Evolutionary conservation across 2,888 invertebrate species (phyloP), one percentile per base, ranked within the genome.

Genomic region (Strigamia maritima): DNA sequence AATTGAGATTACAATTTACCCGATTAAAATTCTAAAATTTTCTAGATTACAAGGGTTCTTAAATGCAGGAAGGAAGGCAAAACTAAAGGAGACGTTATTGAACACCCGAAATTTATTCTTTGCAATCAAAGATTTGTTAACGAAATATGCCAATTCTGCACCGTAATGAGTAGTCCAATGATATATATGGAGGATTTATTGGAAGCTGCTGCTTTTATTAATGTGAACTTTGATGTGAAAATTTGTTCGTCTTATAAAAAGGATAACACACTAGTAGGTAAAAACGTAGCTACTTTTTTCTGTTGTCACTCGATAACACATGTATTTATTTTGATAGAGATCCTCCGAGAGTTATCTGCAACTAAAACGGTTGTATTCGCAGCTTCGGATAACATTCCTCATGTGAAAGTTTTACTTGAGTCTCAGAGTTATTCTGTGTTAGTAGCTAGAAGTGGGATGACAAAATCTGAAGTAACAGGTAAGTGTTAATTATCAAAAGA

Each of bases 311-410:
- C 60, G 19, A 6, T 19, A 60, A 24, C 6, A 3, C 12, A 19
- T 2, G 3, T 60, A 24, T 24, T 19, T 60, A n/a, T 3, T 19
- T 1, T 60, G 14, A 19, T 8, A 60, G 60, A 24, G 7, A n/a
- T 60, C 22, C 19, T 60, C 3, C 60, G 2, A 16, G 22, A 22
- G 6, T 3, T 19, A 24, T 3, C n/a, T 7, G 24, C 14, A 19
- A 8, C 14, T 10, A 60, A 60, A 60, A 88, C 93, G 0, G 88
- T 93, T 74, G 86, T 92, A 49, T 92, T 92, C 83, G 87, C 89
- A 49, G 84, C 85, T 0, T 86, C 89, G 74, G 88, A 89, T 22
- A 90, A 91, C 83, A 89, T 92, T 0, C 83, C 87, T 6, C 81
- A 86, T 16, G 75, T 84, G 19, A 60, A 81, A 22, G 75, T 82